phyloP scores from a whole-genome alignment of 2,113 vertebrate species.

The Hydrolagus affinis region DNA sequence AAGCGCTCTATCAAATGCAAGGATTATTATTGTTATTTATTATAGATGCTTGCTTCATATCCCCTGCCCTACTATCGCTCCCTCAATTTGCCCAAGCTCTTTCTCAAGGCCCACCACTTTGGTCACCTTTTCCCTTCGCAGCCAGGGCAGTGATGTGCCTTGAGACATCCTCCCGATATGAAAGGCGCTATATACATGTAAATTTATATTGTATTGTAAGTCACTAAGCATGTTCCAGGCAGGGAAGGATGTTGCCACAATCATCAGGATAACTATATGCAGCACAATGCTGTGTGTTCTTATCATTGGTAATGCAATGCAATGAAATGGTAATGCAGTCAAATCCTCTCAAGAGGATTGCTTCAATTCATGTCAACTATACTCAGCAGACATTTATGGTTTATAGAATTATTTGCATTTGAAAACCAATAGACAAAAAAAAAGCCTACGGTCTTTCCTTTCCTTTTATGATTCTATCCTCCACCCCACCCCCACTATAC shows the following conservation, averaged over 20 bases:
- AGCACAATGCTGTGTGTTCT: neutral
- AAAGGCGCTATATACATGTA: too few species aligned
- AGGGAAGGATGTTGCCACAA: neutral
- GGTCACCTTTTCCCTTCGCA: too few species aligned
- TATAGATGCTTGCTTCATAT: too few species aligned
- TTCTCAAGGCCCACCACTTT: too few species aligned
- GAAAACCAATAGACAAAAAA: neutral
- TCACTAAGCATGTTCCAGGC: neutral
- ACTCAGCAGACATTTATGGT: neutral
- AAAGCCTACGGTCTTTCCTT: neutral
- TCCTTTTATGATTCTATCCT: neutral
- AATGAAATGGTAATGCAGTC: neutral
- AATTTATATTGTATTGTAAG: too few species aligned
- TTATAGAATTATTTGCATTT: neutral
- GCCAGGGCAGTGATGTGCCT: too few species aligned
- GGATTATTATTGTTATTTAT: too few species aligned
- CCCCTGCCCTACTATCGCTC: too few species aligned
- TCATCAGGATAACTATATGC: neutral
- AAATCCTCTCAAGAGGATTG: neutral
- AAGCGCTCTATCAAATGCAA: too few species aligned
- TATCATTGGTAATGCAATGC: neutral
- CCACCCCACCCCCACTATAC: too few species aligned
- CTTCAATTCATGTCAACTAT: neutral
- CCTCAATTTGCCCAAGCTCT: too few species aligned
- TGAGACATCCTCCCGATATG: too few species aligned